Percentiles rank a stretch among this genome's conserved stretches.
Conservation (phyloP, 2,113 vertebrate genomes). For the Erpornis zantholeuca region DNA sequence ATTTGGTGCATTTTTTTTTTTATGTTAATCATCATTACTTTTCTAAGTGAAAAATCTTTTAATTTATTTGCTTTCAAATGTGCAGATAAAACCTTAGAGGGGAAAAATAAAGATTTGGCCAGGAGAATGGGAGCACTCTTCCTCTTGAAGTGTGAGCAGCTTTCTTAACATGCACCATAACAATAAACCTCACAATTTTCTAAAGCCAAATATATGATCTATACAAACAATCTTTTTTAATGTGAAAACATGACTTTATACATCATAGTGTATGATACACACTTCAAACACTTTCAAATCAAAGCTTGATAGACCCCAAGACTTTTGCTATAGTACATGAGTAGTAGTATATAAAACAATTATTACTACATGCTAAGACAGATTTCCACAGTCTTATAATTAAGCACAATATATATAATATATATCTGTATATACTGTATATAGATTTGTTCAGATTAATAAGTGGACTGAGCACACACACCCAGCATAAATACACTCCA, state of each 20-base stretch:
- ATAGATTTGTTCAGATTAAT: conserved; percentile 41
- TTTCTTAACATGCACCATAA: background rate
- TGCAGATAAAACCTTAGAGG: background rate
- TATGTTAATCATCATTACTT: background rate
- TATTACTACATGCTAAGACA: conserved; percentile 49
- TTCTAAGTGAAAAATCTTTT: background rate
- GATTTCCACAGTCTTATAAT: conserved; percentile 60
- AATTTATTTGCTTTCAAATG: background rate
- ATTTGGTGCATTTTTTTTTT: background rate
- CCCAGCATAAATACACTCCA: conserved; percentile 51
- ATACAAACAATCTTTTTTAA: conserved; percentile 51
- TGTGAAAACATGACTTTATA: conserved; percentile 50
- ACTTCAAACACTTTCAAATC: conserved; percentile 53
- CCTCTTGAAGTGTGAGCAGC: background rate
- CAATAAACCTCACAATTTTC: conserved; percentile 15
- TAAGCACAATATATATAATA: conserved; percentile 58
- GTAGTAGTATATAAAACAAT: conserved; percentile 53
- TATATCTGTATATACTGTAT: conserved; percentile 27
- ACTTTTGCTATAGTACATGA: conserved; percentile 30
- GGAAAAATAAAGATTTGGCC: background rate
- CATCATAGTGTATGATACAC: conserved; percentile 25
- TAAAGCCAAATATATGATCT: conserved; percentile 55
- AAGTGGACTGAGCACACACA: conserved; percentile 50
- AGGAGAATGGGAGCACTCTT: background rate
- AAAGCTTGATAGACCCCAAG: conserved; percentile 33